Conservation (phyloP, 1,140 invertebrate genomes). For the Penaeus vannamei region DNA sequence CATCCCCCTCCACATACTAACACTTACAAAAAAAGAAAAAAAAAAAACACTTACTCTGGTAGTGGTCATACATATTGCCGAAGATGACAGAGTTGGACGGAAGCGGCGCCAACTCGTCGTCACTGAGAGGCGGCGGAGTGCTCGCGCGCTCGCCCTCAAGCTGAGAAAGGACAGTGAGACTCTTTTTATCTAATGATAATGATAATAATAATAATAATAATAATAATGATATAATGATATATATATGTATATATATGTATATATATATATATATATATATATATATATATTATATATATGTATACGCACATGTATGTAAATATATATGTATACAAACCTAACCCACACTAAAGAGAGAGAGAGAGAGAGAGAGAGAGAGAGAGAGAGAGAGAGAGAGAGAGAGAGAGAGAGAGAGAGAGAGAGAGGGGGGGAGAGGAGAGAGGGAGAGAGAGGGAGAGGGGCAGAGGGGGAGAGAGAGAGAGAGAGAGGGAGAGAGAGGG, state of each 20-base stretch:
- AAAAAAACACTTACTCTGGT: constrained; percentile 57
- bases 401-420: no score
- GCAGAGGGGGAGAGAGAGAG: background rate
- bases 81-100: constrained; percentile 66
- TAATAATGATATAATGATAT: no score
- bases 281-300: no score
- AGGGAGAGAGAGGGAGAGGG: background rate
- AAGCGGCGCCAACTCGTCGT: constrained; percentile 63
- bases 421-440: background rate
- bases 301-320: no score
- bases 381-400: background rate
- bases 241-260: no score
- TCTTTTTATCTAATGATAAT: no score
- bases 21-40: background rate
- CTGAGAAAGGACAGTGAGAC: constrained; percentile 5
- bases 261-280: no score
- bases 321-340: no score
- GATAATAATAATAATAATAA: no score
- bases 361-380: constrained; percentile 13
- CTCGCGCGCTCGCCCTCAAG: constrained; percentile 47
- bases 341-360: no score
- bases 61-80: constrained; percentile 66
- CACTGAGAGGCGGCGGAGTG: constrained; percentile 60
- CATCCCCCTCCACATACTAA: no score
- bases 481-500: constrained; percentile 1